Evolutionary conservation across 2,797 vertebrate species (phyloP), one percentile per base, ranked within the genome.

Genomic region (Pampus argenteus): DNA sequence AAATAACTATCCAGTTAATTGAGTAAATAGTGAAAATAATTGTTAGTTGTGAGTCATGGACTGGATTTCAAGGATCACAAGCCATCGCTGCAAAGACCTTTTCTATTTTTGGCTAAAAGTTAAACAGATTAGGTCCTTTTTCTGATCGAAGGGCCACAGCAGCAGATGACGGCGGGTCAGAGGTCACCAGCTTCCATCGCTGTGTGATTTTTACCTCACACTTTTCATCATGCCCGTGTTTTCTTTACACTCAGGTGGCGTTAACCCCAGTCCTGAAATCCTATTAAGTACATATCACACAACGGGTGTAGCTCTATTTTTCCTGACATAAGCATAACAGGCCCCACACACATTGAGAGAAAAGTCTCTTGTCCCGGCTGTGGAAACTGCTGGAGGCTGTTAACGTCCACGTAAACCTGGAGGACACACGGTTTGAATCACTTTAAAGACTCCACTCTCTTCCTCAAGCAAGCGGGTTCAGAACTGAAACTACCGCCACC

Each of bases 231-330:
- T 9, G 1, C 34, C 51, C 9, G 2, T 71, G 58, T 81, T 82
- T 81, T 76, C 47, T 71, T 81, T 79, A 75, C 64, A 17, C 73
- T 72, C 76, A 64, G 74, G 78, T 59, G 49, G 66, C 17, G 42
- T 76, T 51, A 34, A 48, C 56, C 55, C 22, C 23, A 17, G 25
- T 62, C 57, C 60, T 3, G 3, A 51, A 74, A 64, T 66, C 56
- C 69, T 40, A 71, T 77, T 63, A 67, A 59, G 66, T 38, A 34
- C 61, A 58, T 38, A 69, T 81, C 75, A 76, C 68, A 73, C 20
- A 34, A 1, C n/a, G 68, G 40, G 28, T 38, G 69, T 6, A 40
- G 52, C 52, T 42, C 23, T 1, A 1, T 34, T 57, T 57, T 45
- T 54, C 61, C 44, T 20, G 56, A 69, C 36, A 44, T 6, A 9